phyloP scores from a whole-genome alignment of 2,888 invertebrate genomes.

The Drosophila infuscata region DNA sequence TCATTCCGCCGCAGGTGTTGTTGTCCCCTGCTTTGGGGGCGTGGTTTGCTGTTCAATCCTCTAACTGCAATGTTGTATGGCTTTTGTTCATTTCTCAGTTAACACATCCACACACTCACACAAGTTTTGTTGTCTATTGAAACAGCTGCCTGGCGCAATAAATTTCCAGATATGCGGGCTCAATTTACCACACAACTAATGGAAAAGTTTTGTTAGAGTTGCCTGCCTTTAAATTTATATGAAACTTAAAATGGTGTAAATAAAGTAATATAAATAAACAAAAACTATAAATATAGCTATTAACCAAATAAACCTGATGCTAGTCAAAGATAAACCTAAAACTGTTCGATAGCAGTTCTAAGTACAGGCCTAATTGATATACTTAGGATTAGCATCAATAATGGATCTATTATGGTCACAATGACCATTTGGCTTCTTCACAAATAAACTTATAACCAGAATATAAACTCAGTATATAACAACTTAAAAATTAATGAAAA shows the following conservation, averaged over 20 bases:
- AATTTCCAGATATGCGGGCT: conserved; percentile 33
- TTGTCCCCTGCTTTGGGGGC: conserved; percentile 1
- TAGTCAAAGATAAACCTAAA: neutral
- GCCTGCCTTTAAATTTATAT: neutral
- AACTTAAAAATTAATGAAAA: neutral
- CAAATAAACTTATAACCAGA: neutral
- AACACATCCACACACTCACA: neutral
- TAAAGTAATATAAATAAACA: neutral
- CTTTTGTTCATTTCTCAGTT: conserved; percentile 29
- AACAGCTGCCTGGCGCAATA: conserved; percentile 18
- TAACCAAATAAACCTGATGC: neutral
- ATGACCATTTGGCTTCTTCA: neutral
- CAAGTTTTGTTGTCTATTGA: conserved; percentile 10
- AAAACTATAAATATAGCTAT: neutral
- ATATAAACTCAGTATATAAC: neutral
- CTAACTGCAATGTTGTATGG: conserved; percentile 18
- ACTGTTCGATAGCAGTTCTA: neutral
- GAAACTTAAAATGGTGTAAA: neutral
- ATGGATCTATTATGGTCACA: neutral
- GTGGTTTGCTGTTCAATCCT: neutral
- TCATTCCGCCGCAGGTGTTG: conserved; percentile 36
- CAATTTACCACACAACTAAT: conserved; percentile 11
- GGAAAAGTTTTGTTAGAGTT: conserved; percentile 19
- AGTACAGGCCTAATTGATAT: neutral
- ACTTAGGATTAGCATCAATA: neutral